phyloP scores from a whole-genome alignment of 2,797 vertebrate species.

The Phoxinus dragarum region DNA sequence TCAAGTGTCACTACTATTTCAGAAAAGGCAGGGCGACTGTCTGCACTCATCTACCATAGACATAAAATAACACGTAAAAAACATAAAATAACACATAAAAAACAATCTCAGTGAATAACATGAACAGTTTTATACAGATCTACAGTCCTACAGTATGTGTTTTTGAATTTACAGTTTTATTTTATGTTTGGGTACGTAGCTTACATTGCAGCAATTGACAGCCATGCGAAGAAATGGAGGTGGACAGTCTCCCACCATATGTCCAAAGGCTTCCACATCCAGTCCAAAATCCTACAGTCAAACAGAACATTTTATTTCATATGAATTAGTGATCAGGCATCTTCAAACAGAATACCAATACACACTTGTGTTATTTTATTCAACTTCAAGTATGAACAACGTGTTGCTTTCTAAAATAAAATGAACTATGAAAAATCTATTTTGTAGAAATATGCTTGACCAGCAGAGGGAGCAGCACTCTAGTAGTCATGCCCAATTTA shows the following conservation, averaged over 20 bases:
- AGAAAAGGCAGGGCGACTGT: conserved; percentile 84
- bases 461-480: not conserved
- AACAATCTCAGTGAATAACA: not conserved
- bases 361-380: not conserved
- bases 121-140: not conserved
- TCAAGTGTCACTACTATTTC: conserved; percentile 87
- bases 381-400: not conserved
- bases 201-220: conserved; percentile 85
- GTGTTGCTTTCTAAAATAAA: not conserved
- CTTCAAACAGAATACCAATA: not conserved
- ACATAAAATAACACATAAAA: not conserved
- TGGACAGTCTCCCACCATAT: conserved; percentile 83
- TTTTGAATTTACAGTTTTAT: not conserved
- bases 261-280: conserved; percentile 80
- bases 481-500: not conserved
- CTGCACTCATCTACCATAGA: conserved; percentile 83
- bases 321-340: not conserved
- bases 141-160: not conserved
- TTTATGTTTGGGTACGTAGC: conserved; percentile 48
- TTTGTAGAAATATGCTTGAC: not conserved
- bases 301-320: conserved; percentile 1
- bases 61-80: conserved; percentile 1
- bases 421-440: not conserved
- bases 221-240: conserved; percentile 80
- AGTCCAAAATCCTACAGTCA: conserved; percentile 83